phyloP scores from a whole-genome alignment of 1,140 invertebrate genomes.

The Brachionus angularis region DNA sequence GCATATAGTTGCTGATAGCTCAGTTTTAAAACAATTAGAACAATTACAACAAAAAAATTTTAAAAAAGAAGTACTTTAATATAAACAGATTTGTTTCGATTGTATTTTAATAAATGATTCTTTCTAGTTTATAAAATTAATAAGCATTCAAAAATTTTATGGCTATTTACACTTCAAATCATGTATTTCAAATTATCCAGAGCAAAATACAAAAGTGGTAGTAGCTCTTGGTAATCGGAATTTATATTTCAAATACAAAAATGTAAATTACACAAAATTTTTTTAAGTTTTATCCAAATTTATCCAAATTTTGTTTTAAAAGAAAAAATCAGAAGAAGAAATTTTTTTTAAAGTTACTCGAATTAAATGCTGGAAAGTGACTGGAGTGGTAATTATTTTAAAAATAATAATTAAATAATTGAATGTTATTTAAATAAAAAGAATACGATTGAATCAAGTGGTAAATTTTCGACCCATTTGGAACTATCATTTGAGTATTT shows the following conservation, averaged over 20 bases:
- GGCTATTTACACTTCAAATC: slow-evolving; percentile 77
- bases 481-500: slow-evolving; percentile 93
- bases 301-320: neutral
- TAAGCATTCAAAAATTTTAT: slow-evolving; percentile 67
- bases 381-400: neutral
- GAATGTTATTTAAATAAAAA: slow-evolving; percentile 31
- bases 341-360: slow-evolving; percentile 83
- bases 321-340: slow-evolving; percentile 62
- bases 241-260: slow-evolving; percentile 65
- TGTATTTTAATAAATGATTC: neutral
- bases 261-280: neutral
- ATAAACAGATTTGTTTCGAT: neutral
- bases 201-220: slow-evolving; percentile 64
- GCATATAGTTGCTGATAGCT: slow-evolving; percentile 55
- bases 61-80: slow-evolving; percentile 69
- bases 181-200: slow-evolving; percentile 73
- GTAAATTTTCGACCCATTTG: slow-evolving; percentile 56
- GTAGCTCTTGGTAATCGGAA: slow-evolving; percentile 74
- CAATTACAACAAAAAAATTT: slow-evolving; percentile 69
- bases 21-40: slow-evolving; percentile 68
- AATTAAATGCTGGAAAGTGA: slow-evolving; percentile 89
- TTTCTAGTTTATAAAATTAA: slow-evolving; percentile 32
- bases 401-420: neutral
- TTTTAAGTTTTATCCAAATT: neutral
- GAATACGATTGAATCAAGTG: slow-evolving; percentile 44